Conservation (phyloP, 2,888 invertebrate species). For the Fragum fragum region DNA sequence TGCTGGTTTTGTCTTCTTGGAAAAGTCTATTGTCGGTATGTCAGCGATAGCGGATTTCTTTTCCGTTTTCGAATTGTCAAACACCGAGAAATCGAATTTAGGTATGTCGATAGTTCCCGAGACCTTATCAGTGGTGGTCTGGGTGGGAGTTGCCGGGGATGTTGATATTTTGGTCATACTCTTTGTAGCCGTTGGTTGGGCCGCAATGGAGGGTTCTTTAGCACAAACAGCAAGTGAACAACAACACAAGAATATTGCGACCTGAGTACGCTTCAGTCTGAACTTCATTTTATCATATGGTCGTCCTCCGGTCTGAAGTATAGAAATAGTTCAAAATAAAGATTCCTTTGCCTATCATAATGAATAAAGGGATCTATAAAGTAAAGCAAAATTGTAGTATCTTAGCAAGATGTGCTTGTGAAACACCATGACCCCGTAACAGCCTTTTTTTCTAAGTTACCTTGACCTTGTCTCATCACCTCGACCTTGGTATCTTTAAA, state of each 20-base stretch:
- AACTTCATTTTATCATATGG: too few relatives aligned
- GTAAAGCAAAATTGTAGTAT: too few relatives aligned
- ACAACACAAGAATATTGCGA: not conserved
- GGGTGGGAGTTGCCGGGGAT: not conserved
- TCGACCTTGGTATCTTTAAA: too few relatives aligned
- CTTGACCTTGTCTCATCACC: too few relatives aligned
- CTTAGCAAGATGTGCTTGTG: too few relatives aligned
- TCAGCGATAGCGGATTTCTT: constrained; percentile 6
- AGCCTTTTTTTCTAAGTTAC: too few relatives aligned
- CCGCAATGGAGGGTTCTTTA: not conserved
- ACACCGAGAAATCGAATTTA: constrained; percentile 46
- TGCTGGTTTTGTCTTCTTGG: not conserved
- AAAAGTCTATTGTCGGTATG: constrained; percentile 1
- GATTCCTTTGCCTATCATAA: too few relatives aligned
- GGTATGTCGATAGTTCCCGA: not conserved
- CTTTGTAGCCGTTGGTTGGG: not conserved
- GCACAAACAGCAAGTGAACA: not conserved
- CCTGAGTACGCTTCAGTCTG: not conserved
- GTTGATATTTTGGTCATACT: not conserved
- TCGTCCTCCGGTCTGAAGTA: too few relatives aligned
- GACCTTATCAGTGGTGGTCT: constrained; percentile 2
- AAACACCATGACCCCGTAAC: too few relatives aligned
- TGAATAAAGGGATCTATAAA: too few relatives aligned
- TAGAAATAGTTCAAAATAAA: too few relatives aligned
- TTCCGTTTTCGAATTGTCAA: not conserved